Evolutionary conservation across 53 echinoderm and acorn worm genomes (phyloP).

Genomic region (Hippasteria phrygiana): DNA sequence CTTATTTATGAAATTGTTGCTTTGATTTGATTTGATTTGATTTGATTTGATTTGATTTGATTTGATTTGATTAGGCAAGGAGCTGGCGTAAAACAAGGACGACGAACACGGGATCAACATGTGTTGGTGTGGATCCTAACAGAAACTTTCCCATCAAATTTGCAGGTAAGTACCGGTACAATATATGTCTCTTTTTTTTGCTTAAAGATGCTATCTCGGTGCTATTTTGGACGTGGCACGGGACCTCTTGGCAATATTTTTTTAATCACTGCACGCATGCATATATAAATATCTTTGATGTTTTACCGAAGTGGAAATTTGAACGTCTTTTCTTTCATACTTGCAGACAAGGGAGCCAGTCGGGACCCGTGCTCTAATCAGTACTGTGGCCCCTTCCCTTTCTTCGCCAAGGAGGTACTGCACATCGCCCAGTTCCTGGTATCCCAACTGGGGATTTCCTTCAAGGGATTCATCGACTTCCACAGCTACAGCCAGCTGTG

Average conservation of each 20-base stretch:
- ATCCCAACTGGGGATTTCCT: conserved; percentile 29
- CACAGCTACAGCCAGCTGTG: conserved; percentile 83
- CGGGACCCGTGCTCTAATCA: background rate
- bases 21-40: background rate
- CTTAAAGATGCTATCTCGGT: too few species aligned
- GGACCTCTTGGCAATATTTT: too few species aligned
- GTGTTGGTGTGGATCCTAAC: conserved; percentile 78
- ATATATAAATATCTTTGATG: too few species aligned
- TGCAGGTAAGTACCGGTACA: conserved; percentile 62
- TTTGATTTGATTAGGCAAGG: conserved; percentile 43
- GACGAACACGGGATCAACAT: conserved; percentile 25
- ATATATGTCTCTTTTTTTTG: background rate
- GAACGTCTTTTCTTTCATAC: background rate
- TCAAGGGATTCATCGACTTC: conserved; percentile 76
- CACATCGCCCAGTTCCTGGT: conserved; percentile 55
- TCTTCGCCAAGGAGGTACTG: conserved; percentile 74
- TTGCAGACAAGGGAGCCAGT: conserved; percentile 37
- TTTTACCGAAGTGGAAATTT: too few species aligned
- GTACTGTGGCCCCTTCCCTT: conserved; percentile 69
- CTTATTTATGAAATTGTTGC: too few species aligned
- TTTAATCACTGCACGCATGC: too few species aligned
- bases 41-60: background rate
- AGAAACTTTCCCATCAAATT: conserved; percentile 77
- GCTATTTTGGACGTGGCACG: too few species aligned
- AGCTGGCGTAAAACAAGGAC: conserved; percentile 81